Evolutionary conservation across 2,113 vertebrate genomes (phyloP).

Genomic region (Marmota flaviventris): DNA sequence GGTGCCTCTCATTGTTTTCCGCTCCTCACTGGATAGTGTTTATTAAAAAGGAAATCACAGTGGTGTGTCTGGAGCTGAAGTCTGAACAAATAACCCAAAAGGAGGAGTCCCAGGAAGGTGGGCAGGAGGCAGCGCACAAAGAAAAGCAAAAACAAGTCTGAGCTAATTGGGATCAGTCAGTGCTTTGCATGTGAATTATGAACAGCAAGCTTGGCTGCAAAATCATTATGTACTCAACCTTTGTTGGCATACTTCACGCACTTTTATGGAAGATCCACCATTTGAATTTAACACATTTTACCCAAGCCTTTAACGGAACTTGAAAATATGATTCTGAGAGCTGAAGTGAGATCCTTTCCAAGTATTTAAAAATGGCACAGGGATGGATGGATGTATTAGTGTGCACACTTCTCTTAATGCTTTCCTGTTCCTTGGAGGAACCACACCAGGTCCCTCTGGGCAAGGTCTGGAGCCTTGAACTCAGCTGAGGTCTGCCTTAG

Average conservation of each 20-base stretch:
- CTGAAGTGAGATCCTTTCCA: slow-evolving; percentile 11
- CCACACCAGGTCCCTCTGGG: neutral
- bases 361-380: neutral
- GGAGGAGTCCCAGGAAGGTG: slow-evolving; percentile 84
- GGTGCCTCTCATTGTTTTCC: slow-evolving; percentile 84
- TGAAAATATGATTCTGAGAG: slow-evolving; percentile 28
- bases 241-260: slow-evolving; percentile 34
- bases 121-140: slow-evolving; percentile 68
- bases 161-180: slow-evolving; percentile 80
- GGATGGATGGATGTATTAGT: too few species aligned
- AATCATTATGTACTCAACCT: neutral
- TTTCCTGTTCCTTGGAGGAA: neutral
- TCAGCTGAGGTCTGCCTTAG: neutral
- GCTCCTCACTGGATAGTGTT: slow-evolving; percentile 83
- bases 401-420: neutral
- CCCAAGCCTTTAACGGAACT: neutral
- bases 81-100: slow-evolving; percentile 76
- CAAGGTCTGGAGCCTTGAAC: neutral
- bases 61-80: slow-evolving; percentile 80
- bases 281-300: slow-evolving; percentile 47
- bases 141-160: slow-evolving; percentile 77
- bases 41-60: slow-evolving; percentile 86
- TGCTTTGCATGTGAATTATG: slow-evolving; percentile 77
- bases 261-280: neutral
- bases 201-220: slow-evolving; percentile 41